Percentiles rank a stretch among this genome's conserved stretches.
Conservation (phyloP, 2,797 vertebrate genomes). For the Pipistrellus nathusii region DNA sequence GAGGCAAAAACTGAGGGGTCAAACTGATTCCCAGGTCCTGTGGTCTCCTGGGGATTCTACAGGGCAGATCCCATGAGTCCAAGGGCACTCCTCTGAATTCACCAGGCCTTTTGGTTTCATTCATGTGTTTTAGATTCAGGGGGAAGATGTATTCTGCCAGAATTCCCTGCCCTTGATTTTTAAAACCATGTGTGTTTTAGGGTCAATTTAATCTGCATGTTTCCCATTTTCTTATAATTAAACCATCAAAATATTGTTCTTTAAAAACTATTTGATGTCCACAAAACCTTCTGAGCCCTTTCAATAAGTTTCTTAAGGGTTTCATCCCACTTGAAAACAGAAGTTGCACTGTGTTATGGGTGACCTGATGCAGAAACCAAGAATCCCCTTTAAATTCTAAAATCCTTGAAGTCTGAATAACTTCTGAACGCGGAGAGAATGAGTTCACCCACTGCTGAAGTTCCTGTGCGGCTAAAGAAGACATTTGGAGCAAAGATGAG, state of each 20-base stretch:
- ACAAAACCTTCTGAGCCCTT: constrained; percentile 72
- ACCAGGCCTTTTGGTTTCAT: constrained; percentile 35
- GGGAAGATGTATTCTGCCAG: constrained; percentile 64
- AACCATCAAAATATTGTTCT: constrained; percentile 81
- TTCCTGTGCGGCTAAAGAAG: constrained; percentile 59
- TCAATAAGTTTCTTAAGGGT: constrained; percentile 75
- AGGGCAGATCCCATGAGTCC: neutral
- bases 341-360: constrained; percentile 78
- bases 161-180: constrained; percentile 78
- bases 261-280: constrained; percentile 82
- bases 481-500: constrained; percentile 83
- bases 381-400: constrained; percentile 74
- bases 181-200: constrained; percentile 81
- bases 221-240: constrained; percentile 84
- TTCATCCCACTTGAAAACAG: constrained; percentile 78
- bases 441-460: constrained; percentile 62
- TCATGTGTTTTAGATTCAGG: constrained; percentile 80
- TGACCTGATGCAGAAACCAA: constrained; percentile 78
- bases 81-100: neutral
- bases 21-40: neutral
- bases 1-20: neutral
- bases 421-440: constrained; percentile 70
- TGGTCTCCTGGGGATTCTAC: neutral
- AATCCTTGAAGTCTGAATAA: constrained; percentile 78
- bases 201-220: constrained; percentile 83